phyloP scores from a whole-genome alignment of 2,113 vertebrate species.

The Pitta sordida region DNA sequence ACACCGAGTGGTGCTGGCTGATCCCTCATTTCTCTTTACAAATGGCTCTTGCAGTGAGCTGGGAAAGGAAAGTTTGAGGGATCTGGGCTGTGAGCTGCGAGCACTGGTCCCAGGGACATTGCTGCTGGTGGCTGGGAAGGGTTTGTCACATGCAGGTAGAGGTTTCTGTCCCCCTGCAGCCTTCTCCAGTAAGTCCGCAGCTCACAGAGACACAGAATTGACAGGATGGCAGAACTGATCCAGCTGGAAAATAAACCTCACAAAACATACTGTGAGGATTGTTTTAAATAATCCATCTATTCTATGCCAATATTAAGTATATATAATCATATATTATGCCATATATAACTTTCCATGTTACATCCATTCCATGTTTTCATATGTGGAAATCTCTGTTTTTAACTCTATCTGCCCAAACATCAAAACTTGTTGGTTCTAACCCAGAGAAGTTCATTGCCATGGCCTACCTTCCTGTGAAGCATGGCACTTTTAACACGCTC shows the following conservation, averaged over 20 bases:
- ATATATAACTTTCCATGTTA: neutral
- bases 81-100: neutral
- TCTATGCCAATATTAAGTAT: neutral
- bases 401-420: neutral
- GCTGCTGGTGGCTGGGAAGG: neutral
- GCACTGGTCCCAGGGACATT: neutral
- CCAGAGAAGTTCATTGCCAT: neutral
- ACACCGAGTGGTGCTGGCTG: accelerated
- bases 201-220: neutral
- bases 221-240: neutral
- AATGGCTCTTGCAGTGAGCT: neutral
- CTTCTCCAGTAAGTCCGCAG: neutral
- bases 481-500: neutral
- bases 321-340: neutral
- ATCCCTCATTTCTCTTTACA: neutral
- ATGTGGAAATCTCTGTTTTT: neutral
- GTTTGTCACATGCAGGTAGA: neutral
- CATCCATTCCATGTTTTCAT: neutral
- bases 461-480: neutral
- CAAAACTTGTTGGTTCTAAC: neutral
- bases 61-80: neutral
- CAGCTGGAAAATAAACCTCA: neutral
- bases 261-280: neutral
- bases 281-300: neutral
- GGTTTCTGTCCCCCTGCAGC: accelerated